phyloP scores from a whole-genome alignment of 2,113 vertebrate species.

The Phalacrocorax carbo region DNA sequence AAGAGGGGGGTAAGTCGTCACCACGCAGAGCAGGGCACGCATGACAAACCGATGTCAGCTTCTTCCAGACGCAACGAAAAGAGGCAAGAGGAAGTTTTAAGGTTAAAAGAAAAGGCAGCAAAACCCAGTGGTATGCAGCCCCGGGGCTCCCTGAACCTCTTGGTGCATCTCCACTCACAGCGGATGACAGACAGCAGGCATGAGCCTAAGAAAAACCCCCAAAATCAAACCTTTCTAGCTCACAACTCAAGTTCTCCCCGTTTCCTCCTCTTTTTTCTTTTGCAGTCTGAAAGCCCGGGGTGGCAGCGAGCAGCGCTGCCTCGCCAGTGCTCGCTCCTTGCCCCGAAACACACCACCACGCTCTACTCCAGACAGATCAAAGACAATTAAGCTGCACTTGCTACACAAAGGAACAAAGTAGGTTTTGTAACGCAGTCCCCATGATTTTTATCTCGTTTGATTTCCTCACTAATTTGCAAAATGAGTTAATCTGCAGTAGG shows the following conservation, averaged over 20 bases:
- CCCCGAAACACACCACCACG: not conserved
- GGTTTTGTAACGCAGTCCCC: fast-evolving
- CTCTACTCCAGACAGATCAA: not conserved
- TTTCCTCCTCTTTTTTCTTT: not conserved
- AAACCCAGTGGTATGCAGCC: not conserved
- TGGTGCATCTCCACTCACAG: fast-evolving
- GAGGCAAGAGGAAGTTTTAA: not conserved
- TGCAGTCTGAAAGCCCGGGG: not conserved
- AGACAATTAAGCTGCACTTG: not conserved
- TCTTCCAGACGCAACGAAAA: not conserved
- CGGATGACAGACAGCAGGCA: fast-evolving
- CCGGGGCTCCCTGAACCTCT: not conserved
- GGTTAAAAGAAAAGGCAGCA: not conserved
- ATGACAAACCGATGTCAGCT: not conserved
- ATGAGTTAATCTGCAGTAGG: not conserved
- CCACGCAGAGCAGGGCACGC: not conserved
- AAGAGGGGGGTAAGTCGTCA: not conserved
- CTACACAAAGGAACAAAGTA: not conserved
- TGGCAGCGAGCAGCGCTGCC: not conserved
- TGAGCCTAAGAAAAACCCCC: not conserved
- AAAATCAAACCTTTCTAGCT: not conserved
- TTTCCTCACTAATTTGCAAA: not conserved
- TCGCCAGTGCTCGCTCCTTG: not conserved
- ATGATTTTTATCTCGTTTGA: not conserved
- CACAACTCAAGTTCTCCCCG: fast-evolving